Evolutionary conservation across 2,888 invertebrate species (phyloP).

Genomic region (Autographa pulchrina): DNA sequence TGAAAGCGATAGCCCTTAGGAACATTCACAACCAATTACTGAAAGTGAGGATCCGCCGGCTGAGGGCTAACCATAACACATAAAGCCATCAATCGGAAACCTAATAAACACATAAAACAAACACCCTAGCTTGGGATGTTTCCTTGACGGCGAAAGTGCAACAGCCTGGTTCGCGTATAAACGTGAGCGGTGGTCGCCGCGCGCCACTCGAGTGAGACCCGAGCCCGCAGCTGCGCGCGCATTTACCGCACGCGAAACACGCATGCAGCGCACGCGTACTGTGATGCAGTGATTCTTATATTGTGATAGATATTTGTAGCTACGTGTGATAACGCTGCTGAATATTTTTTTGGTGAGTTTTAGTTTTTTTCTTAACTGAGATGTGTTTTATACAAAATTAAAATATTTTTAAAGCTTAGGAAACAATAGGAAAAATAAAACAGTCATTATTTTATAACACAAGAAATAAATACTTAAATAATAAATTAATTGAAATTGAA

Average conservation of each 20-base stretch:
- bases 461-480: too few relatives aligned
- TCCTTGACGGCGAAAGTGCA: constrained; percentile 81
- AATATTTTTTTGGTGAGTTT: constrained; percentile 66
- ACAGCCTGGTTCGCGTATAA: constrained; percentile 80
- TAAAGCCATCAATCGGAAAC: constrained; percentile 36
- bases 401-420: too few relatives aligned
- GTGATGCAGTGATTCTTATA: constrained; percentile 64
- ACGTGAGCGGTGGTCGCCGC: constrained; percentile 71
- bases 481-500: too few relatives aligned
- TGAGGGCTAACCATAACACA: constrained; percentile 11
- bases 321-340: constrained; percentile 57
- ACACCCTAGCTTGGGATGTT: constrained; percentile 56
- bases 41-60: constrained; percentile 18
- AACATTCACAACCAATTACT: constrained; percentile 10
- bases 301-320: constrained; percentile 52
- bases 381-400: not conserved
- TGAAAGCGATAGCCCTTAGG: not conserved
- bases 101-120: constrained; percentile 31
- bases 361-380: constrained; percentile 10
- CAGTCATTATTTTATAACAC: too few relatives aligned
- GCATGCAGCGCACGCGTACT: constrained; percentile 56
- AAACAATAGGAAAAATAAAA: too few relatives aligned
- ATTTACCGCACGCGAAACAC: constrained; percentile 68
- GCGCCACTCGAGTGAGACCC: constrained; percentile 77
- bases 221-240: constrained; percentile 71